Conservation (phyloP, 1,140 invertebrate species). For the Bursaphelenchus mucronatus region DNA sequence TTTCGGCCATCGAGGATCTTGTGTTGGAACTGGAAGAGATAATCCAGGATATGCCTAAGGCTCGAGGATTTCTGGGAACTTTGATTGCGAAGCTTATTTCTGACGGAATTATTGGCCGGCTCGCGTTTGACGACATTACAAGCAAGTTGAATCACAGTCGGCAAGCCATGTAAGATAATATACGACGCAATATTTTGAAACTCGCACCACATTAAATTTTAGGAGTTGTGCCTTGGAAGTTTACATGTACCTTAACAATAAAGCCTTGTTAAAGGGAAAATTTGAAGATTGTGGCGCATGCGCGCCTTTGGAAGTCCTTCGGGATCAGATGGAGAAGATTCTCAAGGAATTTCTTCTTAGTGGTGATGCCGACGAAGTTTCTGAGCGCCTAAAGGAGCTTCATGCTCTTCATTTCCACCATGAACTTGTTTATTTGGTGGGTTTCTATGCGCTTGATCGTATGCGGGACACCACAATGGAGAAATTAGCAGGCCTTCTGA, state of each 20-base stretch:
- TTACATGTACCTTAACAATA: conserved; percentile 15
- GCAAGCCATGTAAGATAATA: conserved; percentile 12
- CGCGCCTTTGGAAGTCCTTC: conserved; percentile 31
- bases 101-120: not conserved
- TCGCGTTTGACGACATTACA: conserved; percentile 18
- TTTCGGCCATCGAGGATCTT: conserved; percentile 3
- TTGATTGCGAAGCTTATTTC: conserved; percentile 11
- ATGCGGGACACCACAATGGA: conserved; percentile 43
- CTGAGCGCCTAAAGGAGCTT: conserved; percentile 30
- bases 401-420: conserved; percentile 43
- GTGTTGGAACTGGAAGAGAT: conserved; percentile 7
- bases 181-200: not conserved
- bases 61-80: conserved; percentile 4
- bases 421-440: conserved; percentile 41
- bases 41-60: conserved; percentile 5
- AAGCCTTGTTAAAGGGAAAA: conserved; percentile 8
- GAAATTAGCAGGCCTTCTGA: conserved; percentile 28
- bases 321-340: conserved; percentile 40
- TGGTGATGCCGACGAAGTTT: conserved; percentile 34
- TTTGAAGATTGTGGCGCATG: conserved; percentile 2
- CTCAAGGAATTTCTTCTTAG: conserved; percentile 33
- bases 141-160: conserved; percentile 20
- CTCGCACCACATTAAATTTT: not conserved
- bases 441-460: conserved; percentile 40
- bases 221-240: conserved; percentile 20